phyloP scores from a whole-genome alignment of 2,797 vertebrate species.

The Characodon lateralis region DNA sequence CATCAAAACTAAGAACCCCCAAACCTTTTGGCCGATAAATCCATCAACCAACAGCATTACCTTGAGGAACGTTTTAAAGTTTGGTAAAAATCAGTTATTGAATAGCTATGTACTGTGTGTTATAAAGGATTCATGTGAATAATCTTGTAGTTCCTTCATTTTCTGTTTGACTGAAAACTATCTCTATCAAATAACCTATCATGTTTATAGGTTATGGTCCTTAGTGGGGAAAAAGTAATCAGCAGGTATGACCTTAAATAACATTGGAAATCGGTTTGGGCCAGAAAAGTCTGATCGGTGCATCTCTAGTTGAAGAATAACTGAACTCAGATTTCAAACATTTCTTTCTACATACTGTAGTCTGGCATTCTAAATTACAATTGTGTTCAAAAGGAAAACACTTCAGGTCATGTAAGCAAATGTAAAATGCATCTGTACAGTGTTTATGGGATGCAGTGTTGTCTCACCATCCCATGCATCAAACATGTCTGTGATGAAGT shows the following conservation, averaged over 20 bases:
- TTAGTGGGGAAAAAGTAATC: not conserved
- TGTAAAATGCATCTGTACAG: not conserved
- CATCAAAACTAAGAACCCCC: too few relatives aligned
- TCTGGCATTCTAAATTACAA: not conserved
- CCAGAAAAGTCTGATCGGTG: not conserved
- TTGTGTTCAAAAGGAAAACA: not conserved
- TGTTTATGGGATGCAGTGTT: constrained; percentile 8
- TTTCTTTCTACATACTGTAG: not conserved
- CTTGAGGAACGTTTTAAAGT: not conserved
- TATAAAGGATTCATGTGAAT: not conserved
- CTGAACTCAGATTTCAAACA: not conserved
- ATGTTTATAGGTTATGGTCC: too few relatives aligned
- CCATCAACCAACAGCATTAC: not conserved
- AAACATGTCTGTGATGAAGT: constrained; percentile 98
- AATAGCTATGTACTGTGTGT: not conserved
- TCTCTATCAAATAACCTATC: not conserved
- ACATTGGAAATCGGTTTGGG: not conserved
- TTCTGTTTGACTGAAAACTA: not conserved
- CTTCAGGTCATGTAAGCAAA: not conserved
- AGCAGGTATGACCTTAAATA: not conserved
- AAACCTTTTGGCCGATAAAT: not conserved
- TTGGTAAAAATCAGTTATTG: not conserved
- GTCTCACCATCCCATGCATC: constrained; percentile 96
- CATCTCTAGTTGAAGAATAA: not conserved
- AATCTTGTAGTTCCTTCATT: not conserved